Evolutionary conservation across 2,797 vertebrate species (phyloP), one percentile per base, ranked within the genome.

Genomic region (Psittacula derbiana): DNA sequence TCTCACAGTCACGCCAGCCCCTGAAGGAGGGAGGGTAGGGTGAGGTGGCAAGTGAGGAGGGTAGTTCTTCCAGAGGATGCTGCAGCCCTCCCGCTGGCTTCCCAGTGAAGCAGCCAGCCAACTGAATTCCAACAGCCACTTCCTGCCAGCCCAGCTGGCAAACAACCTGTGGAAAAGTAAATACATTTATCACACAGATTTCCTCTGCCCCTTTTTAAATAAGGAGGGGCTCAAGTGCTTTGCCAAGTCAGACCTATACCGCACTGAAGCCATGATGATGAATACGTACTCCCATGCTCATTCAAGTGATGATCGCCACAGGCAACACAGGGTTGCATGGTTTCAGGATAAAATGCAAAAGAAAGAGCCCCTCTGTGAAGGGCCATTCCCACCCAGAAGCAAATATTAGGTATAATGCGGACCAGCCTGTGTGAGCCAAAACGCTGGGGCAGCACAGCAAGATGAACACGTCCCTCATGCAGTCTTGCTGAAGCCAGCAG

Each of bases 151-250:
- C 30, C 3, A 3, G 38, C 86, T 86, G 92, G 94, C 94, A 96
- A 94, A 92, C 87, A 93, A 86, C 66, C 72, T 62, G 31, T 93
- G 88, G 82, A 92, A 94, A 94, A 97, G 92, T 83, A 93, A 95
- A 96, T 91, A 94, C 3, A 5, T 87, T 94, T 93, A 93, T 95
- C 89, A 88, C 13, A 18, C 58, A 88, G 80, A 97, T 95, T 95
- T 96, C 79, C 86, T 92, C 93, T 95, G 57, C 69, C 78, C 43
- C 78, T 80, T 90, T 96, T 86, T 74, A 93, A 96, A 66, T 66
- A 95, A 86, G 72, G 73, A 91, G 95, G 72, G 86, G 43, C 86
- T 92, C 33, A 3, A 75, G 50, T 70, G 85, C 82, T 92, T 94
- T 92, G 82, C 72, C 23, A 24, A 95, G 86, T 73, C 91, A 94